Conservation (phyloP, 2,797 vertebrate species). For the Acipenser ruthenus region DNA sequence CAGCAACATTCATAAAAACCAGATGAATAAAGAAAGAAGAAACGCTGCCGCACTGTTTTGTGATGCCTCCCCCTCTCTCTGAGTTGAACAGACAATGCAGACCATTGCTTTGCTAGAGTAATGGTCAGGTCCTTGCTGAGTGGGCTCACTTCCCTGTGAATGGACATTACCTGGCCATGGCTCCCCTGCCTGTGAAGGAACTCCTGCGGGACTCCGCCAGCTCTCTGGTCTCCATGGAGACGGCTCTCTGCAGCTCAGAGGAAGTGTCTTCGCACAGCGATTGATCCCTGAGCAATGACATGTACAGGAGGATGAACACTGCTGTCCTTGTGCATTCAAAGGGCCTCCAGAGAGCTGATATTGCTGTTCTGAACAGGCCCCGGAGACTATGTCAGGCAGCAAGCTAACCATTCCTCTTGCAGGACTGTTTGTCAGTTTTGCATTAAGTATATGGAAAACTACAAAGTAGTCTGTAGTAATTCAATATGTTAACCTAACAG, state of each 20-base stretch:
- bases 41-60: too few species aligned
- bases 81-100: too few species aligned
- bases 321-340: too few species aligned
- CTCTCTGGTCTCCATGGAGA: slow-evolving; percentile 54
- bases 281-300: slow-evolving; percentile 53
- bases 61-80: too few species aligned
- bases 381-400: background rate
- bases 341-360: background rate
- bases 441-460: too few species aligned
- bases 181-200: slow-evolving; percentile 56
- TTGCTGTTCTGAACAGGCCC: background rate
- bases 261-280: slow-evolving; percentile 52
- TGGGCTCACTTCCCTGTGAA: background rate
- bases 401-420: background rate
- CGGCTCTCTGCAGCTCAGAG: slow-evolving; percentile 49
- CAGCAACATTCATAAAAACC: too few species aligned
- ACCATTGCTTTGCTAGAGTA: too few species aligned
- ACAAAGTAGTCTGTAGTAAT: too few species aligned
- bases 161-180: slow-evolving; percentile 73
- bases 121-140: background rate
- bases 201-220: slow-evolving; percentile 44
- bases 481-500: too few species aligned
- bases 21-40: too few species aligned
- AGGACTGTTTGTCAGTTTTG: background rate
- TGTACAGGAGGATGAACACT: background rate